phyloP scores from a whole-genome alignment of 2,888 invertebrate genomes.

The Elmis aenea region DNA sequence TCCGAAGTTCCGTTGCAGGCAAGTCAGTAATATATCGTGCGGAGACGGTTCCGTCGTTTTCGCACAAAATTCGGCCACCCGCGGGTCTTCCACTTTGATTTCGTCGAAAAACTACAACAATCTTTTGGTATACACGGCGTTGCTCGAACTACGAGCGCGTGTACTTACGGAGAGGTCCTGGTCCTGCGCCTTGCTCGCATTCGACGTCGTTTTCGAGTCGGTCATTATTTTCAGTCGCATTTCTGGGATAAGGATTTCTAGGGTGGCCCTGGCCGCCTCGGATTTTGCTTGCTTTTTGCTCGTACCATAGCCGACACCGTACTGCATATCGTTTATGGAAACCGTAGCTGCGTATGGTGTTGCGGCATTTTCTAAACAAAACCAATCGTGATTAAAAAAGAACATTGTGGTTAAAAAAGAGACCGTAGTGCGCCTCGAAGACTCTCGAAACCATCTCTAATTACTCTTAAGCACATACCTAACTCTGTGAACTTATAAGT shows the following conservation, averaged over 20 bases:
- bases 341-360: conserved; percentile 94
- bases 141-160: background rate
- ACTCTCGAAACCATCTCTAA: too few relatives aligned
- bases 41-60: conserved; percentile 95
- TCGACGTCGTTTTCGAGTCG: conserved; percentile 50
- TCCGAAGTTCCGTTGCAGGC: conserved; percentile 88
- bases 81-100: conserved; percentile 88
- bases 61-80: conserved; percentile 92
- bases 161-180: conserved; percentile 50
- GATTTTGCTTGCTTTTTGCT: conserved; percentile 96
- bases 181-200: conserved; percentile 45
- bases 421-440: too few relatives aligned
- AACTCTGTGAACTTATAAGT: conserved; percentile 89
- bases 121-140: background rate
- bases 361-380: conserved; percentile 71
- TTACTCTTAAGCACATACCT: conserved; percentile 47
- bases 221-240: conserved; percentile 76
- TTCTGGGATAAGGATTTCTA: conserved; percentile 89
- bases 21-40: conserved; percentile 87
- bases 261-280: conserved; percentile 83
- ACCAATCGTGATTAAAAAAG: background rate
- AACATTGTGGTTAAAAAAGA: too few relatives aligned
- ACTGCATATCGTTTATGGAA: conserved; percentile 85
- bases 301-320: conserved; percentile 90
- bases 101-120: conserved; percentile 78